Evolutionary conservation across 2,888 invertebrate genomes (phyloP).

Genomic region (Chrysolina americana): DNA sequence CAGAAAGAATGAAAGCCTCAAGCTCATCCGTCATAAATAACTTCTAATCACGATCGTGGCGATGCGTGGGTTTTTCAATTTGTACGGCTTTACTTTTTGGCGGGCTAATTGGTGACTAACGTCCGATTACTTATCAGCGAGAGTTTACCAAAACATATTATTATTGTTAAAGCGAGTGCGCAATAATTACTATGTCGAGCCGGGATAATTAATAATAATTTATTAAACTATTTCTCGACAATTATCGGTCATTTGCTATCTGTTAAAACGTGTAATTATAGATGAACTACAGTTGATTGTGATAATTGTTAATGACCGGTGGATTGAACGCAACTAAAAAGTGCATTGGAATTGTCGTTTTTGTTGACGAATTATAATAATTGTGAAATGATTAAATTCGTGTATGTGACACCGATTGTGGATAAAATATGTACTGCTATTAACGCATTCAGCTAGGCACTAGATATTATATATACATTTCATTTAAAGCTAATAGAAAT

Average conservation of each 20-base stretch:
- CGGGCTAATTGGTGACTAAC: slow-evolving; percentile 26
- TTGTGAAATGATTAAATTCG: not conserved
- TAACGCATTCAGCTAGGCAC: not conserved
- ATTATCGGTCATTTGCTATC: slow-evolving; percentile 33
- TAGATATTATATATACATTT: not conserved
- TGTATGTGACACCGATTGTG: not conserved
- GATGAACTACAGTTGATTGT: slow-evolving; percentile 25
- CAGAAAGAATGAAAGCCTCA: not conserved
- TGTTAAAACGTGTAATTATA: slow-evolving; percentile 27
- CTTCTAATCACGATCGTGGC: slow-evolving; percentile 4
- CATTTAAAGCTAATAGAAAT: not conserved
- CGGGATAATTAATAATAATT: slow-evolving; percentile 31
- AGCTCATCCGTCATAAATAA: not conserved
- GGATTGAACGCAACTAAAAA: slow-evolving; percentile 1
- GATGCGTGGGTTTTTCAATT: slow-evolving; percentile 20
- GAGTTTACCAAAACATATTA: slow-evolving; percentile 20
- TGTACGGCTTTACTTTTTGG: slow-evolving; percentile 10
- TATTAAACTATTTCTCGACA: slow-evolving; percentile 32
- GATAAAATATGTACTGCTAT: not conserved
- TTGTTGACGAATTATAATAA: not conserved
- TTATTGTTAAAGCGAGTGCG: slow-evolving; percentile 10
- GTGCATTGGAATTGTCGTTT: slow-evolving; percentile 7
- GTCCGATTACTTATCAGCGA: slow-evolving; percentile 31
- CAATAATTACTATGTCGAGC: slow-evolving; percentile 29
- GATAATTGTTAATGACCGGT: slow-evolving; percentile 17